These are phyloP conservation scores for Stenichneumon culpator DNA, from an alignment of 2,888 invertebrate species.

Conservation along the genomic window DNA sequence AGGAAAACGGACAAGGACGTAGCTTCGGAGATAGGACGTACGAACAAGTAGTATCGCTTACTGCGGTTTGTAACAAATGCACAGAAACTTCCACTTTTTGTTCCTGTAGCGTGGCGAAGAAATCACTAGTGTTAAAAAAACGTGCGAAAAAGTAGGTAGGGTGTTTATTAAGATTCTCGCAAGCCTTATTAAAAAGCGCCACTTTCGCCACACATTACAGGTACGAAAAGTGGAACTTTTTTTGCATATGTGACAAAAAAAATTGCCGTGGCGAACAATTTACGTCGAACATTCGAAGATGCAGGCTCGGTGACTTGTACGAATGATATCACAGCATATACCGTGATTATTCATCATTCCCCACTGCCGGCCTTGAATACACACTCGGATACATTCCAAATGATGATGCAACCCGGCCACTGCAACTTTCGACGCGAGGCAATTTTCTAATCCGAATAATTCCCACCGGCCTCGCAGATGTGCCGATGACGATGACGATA, in stretches of 20 bases:
- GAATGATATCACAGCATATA: constrained; percentile 31
- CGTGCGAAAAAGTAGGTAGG: too few species aligned
- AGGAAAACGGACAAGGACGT: too few species aligned
- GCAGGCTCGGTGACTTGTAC: neutral
- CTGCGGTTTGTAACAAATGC: too few species aligned
- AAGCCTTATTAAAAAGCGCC: too few species aligned
- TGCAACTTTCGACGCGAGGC: constrained; percentile 33
- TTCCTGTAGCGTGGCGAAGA: neutral
- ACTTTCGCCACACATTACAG: too few species aligned
- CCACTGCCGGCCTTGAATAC: constrained; percentile 46
- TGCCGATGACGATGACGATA: neutral
- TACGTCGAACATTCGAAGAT: neutral
- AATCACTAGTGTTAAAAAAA: neutral
- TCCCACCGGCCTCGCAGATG: constrained; percentile 4
- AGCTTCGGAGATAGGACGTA: too few species aligned
- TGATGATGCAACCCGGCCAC: constrained; percentile 49
- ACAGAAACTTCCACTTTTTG: too few species aligned
- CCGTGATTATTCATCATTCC: constrained; percentile 19
- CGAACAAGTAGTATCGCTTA: too few species aligned
- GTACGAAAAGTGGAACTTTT: neutral
- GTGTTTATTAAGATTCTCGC: too few species aligned
- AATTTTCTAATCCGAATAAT: constrained; percentile 56
- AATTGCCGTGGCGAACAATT: neutral
- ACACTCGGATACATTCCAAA: constrained; percentile 40
- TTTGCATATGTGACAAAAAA: neutral